phyloP scores from a whole-genome alignment of 2,113 vertebrate species.

The Rhagologus leucostigma region DNA sequence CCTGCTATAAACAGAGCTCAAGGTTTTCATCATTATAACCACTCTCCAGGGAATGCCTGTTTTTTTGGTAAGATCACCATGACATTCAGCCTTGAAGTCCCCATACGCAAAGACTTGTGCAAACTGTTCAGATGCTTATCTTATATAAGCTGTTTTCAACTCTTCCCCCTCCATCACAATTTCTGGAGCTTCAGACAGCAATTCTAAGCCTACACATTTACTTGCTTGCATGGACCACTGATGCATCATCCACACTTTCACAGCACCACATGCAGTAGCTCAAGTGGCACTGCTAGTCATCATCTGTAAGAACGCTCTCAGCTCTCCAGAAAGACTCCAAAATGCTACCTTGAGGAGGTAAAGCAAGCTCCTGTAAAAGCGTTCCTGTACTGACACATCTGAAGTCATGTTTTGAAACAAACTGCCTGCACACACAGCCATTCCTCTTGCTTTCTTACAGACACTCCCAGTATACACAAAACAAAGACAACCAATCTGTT shows the following conservation, averaged over 20 bases:
- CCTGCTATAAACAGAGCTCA: not conserved
- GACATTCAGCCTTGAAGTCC: not conserved
- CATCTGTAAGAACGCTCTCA: not conserved
- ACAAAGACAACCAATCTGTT: not conserved
- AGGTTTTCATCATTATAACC: not conserved
- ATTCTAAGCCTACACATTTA: not conserved
- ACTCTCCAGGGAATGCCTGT: not conserved
- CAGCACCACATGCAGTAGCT: not conserved
- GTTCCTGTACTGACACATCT: not conserved
- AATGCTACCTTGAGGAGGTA: not conserved
- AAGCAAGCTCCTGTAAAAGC: not conserved
- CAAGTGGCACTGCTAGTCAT: not conserved
- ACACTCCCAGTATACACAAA: not conserved
- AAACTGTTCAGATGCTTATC: not conserved
- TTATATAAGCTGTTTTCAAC: not conserved
- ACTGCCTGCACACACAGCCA: not conserved
- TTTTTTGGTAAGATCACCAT: not conserved
- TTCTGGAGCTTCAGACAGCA: not conserved
- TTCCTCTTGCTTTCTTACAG: not conserved
- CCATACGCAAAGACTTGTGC: not conserved
- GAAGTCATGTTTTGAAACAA: not conserved
- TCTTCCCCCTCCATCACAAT: not conserved
- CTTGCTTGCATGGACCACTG: not conserved
- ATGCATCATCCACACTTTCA: not conserved
- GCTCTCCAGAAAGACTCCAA: not conserved